Conservation (phyloP, 2,888 invertebrate species). For the Polylopha cassiicola region DNA sequence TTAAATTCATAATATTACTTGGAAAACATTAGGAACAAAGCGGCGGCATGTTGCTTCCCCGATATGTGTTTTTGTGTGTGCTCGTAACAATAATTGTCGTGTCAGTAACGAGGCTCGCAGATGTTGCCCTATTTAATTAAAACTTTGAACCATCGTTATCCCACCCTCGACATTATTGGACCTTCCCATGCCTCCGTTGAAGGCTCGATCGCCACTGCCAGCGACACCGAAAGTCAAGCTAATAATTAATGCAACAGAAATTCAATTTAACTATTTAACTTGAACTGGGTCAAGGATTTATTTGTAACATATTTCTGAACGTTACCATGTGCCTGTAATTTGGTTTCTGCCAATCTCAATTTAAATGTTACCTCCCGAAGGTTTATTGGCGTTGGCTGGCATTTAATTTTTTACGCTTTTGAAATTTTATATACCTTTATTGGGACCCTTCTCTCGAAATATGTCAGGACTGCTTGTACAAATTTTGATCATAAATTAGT, state of each 20-base stretch:
- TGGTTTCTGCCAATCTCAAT: too few species aligned
- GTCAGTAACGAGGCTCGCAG: constrained; percentile 56
- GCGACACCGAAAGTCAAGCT: constrained; percentile 8
- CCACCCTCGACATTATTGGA: constrained; percentile 61
- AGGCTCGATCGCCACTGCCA: constrained; percentile 10
- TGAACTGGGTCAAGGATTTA: constrained; percentile 2
- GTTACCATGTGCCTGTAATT: too few species aligned
- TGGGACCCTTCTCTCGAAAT: too few species aligned
- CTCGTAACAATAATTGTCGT: constrained; percentile 60
- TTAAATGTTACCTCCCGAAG: too few species aligned
- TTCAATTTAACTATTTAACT: constrained; percentile 6
- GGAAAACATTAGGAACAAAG: constrained; percentile 18
- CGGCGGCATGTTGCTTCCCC: constrained; percentile 26
- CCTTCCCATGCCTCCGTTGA: constrained; percentile 37
- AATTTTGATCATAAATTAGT: too few species aligned
- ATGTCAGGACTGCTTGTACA: too few species aligned
- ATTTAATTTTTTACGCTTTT: too few species aligned
- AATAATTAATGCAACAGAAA: constrained; percentile 6
- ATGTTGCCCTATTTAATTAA: constrained; percentile 70
- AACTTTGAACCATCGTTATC: constrained; percentile 64
- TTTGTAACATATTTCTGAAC: too few species aligned
- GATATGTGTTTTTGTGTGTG: constrained; percentile 47
- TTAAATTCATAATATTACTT: constrained; percentile 22
- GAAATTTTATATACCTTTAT: too few species aligned
- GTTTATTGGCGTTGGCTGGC: too few species aligned